phyloP scores from a whole-genome alignment of 1,140 invertebrate genomes.

The Procambarus virginalis region DNA sequence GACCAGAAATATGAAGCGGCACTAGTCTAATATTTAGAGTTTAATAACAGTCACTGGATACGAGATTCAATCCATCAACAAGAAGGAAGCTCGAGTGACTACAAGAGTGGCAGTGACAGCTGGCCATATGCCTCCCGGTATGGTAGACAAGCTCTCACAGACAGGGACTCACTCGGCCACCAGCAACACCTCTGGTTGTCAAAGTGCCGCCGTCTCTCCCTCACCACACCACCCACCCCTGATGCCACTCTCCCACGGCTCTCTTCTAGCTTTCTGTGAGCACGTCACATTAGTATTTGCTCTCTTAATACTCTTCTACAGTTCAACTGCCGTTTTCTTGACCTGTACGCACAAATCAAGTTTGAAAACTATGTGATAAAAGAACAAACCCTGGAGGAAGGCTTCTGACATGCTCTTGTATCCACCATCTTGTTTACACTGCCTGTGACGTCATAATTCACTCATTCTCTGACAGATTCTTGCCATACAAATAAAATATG shows the following conservation, averaged over 20 bases:
- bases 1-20: too few species aligned
- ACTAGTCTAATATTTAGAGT: too few species aligned
- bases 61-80: too few species aligned
- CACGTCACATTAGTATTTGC: background rate
- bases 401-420: constrained; percentile 63
- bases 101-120: too few species aligned
- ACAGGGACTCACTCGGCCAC: background rate
- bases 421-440: constrained; percentile 65
- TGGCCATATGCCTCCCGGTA: too few species aligned
- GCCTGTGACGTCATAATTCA: constrained; percentile 29
- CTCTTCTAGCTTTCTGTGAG: background rate
- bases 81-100: too few species aligned
- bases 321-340: background rate
- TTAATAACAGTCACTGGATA: too few species aligned
- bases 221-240: background rate
- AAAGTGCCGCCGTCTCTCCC: background rate
- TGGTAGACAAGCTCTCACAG: too few species aligned
- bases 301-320: background rate
- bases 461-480: background rate
- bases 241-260: background rate
- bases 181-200: background rate
- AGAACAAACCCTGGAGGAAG: constrained; percentile 54
- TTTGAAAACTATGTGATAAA: background rate
- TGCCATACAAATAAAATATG: background rate
- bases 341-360: constrained; percentile 12